Conservation (phyloP, 2,113 vertebrate genomes). For the Crypturellus undulatus region DNA sequence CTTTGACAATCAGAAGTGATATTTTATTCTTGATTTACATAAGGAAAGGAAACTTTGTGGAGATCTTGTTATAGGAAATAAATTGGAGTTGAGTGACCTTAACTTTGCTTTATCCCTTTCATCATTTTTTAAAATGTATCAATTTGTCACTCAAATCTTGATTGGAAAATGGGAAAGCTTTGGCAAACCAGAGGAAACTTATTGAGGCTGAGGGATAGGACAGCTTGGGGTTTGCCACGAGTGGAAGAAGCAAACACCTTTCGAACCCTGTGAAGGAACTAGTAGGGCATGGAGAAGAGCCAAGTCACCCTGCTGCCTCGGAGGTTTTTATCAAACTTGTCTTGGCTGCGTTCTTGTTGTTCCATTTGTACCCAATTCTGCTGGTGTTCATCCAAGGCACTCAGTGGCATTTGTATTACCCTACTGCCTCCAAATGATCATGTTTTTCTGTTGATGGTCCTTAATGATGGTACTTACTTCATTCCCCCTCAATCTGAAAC, state of each 20-base stretch:
- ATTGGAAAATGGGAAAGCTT: not conserved
- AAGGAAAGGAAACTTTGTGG: not conserved
- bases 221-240: not conserved
- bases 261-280: not conserved
- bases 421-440: not conserved
- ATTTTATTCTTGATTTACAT: not conserved
- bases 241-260: not conserved
- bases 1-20: not conserved
- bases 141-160: not conserved
- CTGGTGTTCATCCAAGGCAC: not conserved
- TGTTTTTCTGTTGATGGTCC: not conserved
- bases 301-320: slow-evolving; percentile 9
- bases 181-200: not conserved
- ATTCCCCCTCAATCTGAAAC: not conserved
- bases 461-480: too few relatives aligned
- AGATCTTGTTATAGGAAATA: not conserved
- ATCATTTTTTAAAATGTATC: not conserved
- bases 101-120: not conserved
- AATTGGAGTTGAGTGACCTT: not conserved
- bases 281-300: not conserved
- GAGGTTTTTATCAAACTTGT: slow-evolving; percentile 17
- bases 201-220: not conserved
- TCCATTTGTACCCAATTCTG: not conserved
- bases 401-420: not conserved
- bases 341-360: not conserved